Evolutionary conservation across 2,113 vertebrate genomes (phyloP), one percentile per base, ranked within the genome.

Genomic region (Laticauda laticaudata): DNA sequence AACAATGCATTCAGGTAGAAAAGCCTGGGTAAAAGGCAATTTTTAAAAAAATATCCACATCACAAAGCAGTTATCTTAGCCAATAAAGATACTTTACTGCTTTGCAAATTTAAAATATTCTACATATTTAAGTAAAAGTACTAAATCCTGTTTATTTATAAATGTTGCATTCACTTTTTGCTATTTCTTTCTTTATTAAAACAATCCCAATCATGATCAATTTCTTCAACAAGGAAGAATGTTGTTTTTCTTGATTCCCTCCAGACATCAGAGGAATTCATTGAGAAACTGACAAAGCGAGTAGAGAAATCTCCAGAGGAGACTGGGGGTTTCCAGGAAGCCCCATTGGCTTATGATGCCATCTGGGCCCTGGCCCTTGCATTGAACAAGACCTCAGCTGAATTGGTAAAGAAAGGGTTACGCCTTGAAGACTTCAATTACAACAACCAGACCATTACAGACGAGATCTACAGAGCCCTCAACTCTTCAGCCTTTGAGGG

Each of bases 401-500:
- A 98, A 11, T 96, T 99, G 94, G 98, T 98, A 51, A 98, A 98
- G 90, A 98, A 96, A 43, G 98, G 98, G 0, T 95, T 99, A 11
- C 97, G 98, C 3, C 94, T 99, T 94, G 99, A 99, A 94, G 99
- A 99, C 96, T 99, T 99, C 97, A 99, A 99, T 97, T 99, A 99
- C 94, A 99, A 99, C 97, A 99, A 99, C 97, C 98, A 98, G 90
- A 98, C 98, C 94, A 99, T 99, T 94, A 99, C 99, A 0, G 97
- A 98, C 0, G 99, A 99, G 95, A 99, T 99, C 96, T 99, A 99
- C 97, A 95, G 98, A 3, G 99, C 99, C 0, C 98, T 99, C 97
- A 99, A 99, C 97, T 99, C 99, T 4, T 99, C 99, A 0, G 99
- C 98, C 90, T 99, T 99, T 0, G 99, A 99, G 91, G 99, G 99